phyloP scores from a whole-genome alignment of 2,797 vertebrate species.

The Pristis pectinata region DNA sequence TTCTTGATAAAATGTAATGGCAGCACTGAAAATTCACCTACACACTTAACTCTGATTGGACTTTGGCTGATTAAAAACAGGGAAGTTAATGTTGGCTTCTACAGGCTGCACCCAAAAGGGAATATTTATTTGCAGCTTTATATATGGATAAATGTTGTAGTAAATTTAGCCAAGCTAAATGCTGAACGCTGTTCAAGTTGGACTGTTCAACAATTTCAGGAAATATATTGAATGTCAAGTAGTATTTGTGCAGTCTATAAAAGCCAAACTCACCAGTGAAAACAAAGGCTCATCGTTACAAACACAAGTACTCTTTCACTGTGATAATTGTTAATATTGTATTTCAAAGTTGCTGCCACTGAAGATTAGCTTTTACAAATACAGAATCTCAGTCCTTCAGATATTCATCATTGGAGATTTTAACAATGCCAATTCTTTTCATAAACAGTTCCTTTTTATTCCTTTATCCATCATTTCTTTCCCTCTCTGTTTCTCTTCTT shows the following conservation, averaged over 20 bases:
- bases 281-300: background rate
- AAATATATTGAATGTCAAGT: background rate
- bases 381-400: background rate
- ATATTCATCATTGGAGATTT: background rate
- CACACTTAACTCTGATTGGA: background rate
- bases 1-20: background rate
- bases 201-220: background rate
- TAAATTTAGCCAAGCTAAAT: background rate
- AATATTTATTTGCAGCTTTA: background rate
- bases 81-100: background rate
- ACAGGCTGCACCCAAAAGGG: background rate
- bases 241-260: background rate
- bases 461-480: background rate
- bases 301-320: background rate
- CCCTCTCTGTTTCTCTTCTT: background rate
- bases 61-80: background rate
- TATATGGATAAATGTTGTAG: background rate
- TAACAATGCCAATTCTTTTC: background rate
- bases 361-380: slow-evolving; percentile 1
- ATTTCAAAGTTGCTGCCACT: background rate
- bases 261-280: background rate
- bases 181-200: background rate
- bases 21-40: background rate
- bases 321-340: background rate
- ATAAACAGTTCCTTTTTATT: background rate